Conservation (phyloP, 1,140 invertebrate species). For the Diabrotica virgifera region DNA sequence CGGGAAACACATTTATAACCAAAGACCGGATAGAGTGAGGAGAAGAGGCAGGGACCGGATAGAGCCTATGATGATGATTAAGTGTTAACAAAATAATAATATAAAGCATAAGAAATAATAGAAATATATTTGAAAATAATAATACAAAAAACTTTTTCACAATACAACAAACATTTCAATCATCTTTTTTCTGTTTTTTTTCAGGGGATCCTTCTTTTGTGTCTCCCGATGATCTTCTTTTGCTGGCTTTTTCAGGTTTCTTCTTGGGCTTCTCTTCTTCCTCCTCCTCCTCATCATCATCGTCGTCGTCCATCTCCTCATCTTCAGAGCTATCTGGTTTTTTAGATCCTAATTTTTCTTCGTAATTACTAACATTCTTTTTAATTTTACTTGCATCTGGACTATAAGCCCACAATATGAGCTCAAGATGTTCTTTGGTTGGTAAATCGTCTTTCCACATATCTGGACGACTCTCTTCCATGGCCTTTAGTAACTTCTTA, state of each 20-base stretch:
- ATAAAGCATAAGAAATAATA: neutral
- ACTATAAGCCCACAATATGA: constrained; percentile 65
- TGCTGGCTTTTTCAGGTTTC: constrained; percentile 24
- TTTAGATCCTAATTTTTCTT: constrained; percentile 40
- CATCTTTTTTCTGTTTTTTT: constrained; percentile 35
- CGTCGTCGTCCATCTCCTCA: constrained; percentile 10
- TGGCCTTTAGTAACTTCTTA: constrained; percentile 55
- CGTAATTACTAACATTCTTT: constrained; percentile 41
- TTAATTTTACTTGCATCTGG: constrained; percentile 56
- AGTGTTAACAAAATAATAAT: neutral
- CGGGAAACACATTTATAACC: no score
- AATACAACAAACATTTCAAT: neutral
- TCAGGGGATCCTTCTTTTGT: constrained; percentile 40
- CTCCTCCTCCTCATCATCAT: constrained; percentile 23
- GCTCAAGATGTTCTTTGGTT: constrained; percentile 56
- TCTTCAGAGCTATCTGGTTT: constrained; percentile 25
- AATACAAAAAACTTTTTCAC: neutral
- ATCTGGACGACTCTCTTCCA: constrained; percentile 51
- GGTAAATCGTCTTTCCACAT: constrained; percentile 61
- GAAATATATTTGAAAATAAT: neutral
- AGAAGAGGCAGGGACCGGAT: no score
- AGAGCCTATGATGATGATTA: no score
- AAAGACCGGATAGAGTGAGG: no score
- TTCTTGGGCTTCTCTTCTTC: constrained; percentile 29
- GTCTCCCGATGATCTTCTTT: constrained; percentile 34